A percentile compares a stretch with the other conserved stretches of the same genome.
phyloP scores from a whole-genome alignment of 2,888 invertebrate species.

The Eugnorisma glareosa region DNA sequence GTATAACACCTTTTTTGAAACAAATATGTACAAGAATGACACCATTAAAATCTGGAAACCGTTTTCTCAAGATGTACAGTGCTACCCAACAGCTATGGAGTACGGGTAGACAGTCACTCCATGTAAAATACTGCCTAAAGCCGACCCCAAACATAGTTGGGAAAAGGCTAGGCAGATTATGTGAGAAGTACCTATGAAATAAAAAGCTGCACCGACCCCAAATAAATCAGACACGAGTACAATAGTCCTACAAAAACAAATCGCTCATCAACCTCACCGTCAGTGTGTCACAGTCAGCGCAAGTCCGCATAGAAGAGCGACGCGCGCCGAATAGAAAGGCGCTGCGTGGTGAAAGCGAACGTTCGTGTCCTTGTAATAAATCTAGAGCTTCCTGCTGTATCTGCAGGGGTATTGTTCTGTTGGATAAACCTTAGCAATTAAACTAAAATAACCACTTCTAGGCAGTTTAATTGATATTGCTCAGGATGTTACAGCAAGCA shows the following conservation, averaged over 20 bases:
- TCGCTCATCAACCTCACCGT: background rate
- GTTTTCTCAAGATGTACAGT: no score
- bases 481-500: background rate
- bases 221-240: no score
- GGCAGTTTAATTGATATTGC: background rate
- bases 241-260: background rate
- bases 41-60: no score
- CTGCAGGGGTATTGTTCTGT: conserved; percentile 43
- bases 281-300: conserved; percentile 10
- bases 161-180: no score
- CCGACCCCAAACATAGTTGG: no score
- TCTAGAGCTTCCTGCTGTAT: conserved; percentile 73
- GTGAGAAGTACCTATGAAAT: no score
- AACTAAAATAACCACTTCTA: background rate
- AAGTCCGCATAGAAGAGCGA: conserved; percentile 63
- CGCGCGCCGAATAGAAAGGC: conserved; percentile 85
- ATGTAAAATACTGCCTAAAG: no score
- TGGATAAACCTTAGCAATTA: background rate
- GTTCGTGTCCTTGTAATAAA: conserved; percentile 76
- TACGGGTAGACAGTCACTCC: no score
- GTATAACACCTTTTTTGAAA: no score
- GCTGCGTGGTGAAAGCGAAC: conserved; percentile 77
- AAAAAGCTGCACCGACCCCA: no score
- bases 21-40: no score
- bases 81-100: no score